A percentile compares a stretch with the other conserved stretches of the same genome.
Evolutionary conservation across 1,140 invertebrate genomes (phyloP).

Genomic region (Eriosoma lanigerum): DNA sequence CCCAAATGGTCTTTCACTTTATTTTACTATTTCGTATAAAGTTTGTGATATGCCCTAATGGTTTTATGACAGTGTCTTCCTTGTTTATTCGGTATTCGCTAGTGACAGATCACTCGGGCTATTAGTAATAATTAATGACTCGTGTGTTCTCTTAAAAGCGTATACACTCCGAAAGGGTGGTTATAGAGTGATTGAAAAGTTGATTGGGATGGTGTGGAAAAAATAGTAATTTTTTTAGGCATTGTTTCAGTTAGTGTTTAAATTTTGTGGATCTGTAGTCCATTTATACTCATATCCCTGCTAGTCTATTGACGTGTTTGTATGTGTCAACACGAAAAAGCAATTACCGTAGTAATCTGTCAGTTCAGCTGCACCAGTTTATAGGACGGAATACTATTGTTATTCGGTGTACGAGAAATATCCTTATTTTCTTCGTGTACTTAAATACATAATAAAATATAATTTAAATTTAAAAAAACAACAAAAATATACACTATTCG

Average conservation of each 20-base stretch:
- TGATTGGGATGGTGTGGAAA: not conserved
- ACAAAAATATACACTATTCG: too few species aligned
- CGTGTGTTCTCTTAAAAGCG: not conserved
- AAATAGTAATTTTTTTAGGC: not conserved
- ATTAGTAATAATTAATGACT: constrained; percentile 19
- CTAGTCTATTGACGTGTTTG: not conserved
- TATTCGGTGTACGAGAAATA: not conserved
- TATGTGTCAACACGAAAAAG: constrained; percentile 42
- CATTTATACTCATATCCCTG: not conserved
- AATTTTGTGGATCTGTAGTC: not conserved
- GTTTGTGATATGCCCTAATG: not conserved
- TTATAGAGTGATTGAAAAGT: not conserved
- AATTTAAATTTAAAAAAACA: too few species aligned
- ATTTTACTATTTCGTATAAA: not conserved
- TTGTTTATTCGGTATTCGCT: not conserved
- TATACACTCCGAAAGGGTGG: not conserved
- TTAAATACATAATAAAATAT: not conserved
- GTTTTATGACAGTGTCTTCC: not conserved
- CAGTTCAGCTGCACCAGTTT: not conserved
- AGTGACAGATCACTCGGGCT: not conserved
- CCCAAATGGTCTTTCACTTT: not conserved
- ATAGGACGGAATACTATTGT: not conserved
- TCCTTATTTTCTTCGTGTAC: constrained; percentile 20
- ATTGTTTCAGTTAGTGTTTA: not conserved
- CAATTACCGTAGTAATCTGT: constrained; percentile 42